Evolutionary conservation across 64 coral and sea anemone genomes (phyloP).

Genomic region (Montipora sp.): DNA sequence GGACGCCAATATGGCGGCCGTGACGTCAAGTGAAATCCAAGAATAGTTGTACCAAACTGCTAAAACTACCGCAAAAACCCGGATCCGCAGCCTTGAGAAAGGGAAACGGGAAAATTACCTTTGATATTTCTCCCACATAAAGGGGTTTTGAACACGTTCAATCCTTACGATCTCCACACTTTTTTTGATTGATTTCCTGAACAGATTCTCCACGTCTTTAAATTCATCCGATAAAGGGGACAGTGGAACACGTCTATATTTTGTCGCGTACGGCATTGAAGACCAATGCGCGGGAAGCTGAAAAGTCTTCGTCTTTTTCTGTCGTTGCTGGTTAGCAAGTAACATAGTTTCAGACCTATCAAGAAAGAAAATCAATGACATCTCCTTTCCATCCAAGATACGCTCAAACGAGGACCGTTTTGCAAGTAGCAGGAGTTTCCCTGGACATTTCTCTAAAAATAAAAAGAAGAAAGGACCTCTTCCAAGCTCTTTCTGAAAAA

Average conservation of each 20-base stretch:
- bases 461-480: neutral
- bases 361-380: neutral
- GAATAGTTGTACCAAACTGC: no score
- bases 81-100: no score
- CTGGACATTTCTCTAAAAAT: no score
- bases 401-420: neutral
- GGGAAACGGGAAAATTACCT: neutral
- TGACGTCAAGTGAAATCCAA: no score
- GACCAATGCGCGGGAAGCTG: constrained; percentile 7
- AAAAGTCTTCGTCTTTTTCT: neutral
- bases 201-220: constrained; percentile 23
- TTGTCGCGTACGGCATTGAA: neutral
- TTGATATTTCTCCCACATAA: constrained; percentile 36
- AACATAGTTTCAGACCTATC: neutral
- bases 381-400: neutral
- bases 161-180: neutral
- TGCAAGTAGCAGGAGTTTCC: neutral
- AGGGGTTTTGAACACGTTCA: constrained; percentile 31
- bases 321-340: neutral
- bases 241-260: constrained; percentile 1
- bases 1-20: no score
- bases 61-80: no score
- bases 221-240: neutral
- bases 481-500: neutral
- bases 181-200: neutral